These are phyloP conservation scores for Pyralis farinalis DNA, from an alignment of 2,888 invertebrate genomes.

Conservation along the genomic window DNA sequence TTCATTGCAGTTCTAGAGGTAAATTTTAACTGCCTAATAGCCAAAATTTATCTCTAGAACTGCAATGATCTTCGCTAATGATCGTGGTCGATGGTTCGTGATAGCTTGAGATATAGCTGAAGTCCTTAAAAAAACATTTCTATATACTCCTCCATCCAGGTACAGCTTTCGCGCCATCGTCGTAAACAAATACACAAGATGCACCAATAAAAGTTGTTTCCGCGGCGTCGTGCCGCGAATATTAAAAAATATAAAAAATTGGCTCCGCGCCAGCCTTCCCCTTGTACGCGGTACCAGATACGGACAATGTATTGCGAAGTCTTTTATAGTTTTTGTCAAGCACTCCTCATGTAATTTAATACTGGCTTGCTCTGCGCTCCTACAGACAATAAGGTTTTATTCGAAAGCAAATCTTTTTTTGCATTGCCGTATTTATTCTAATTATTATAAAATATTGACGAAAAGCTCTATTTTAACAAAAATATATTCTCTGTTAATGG, in stretches of 20 bases:
- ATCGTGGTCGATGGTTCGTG: too few relatives aligned
- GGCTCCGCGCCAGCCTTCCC: slow-evolving; percentile 49
- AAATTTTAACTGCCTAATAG: too few relatives aligned
- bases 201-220: slow-evolving; percentile 49
- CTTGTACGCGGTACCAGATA: slow-evolving; percentile 31
- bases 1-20: too few relatives aligned
- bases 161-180: not conserved
- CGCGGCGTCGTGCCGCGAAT: slow-evolving; percentile 31
- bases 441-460: too few relatives aligned
- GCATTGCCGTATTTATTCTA: too few relatives aligned
- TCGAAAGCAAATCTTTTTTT: slow-evolving; percentile 46
- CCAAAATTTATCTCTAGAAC: too few relatives aligned
- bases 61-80: too few relatives aligned
- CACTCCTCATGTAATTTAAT: slow-evolving; percentile 48
- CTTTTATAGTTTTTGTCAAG: slow-evolving; percentile 55
- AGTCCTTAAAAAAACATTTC: too few relatives aligned
- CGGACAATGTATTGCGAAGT: slow-evolving; percentile 51
- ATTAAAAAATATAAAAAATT: slow-evolving; percentile 50
- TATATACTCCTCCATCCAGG: too few relatives aligned
- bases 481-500: too few relatives aligned
- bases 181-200: slow-evolving; percentile 29
- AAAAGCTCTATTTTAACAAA: too few relatives aligned
- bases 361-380: slow-evolving; percentile 28
- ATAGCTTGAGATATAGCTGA: too few relatives aligned
- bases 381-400: slow-evolving; percentile 44